These are phyloP conservation scores for Epiblema foenella DNA, from an alignment of 2,888 invertebrate genomes.

Conservation along the genomic window DNA sequence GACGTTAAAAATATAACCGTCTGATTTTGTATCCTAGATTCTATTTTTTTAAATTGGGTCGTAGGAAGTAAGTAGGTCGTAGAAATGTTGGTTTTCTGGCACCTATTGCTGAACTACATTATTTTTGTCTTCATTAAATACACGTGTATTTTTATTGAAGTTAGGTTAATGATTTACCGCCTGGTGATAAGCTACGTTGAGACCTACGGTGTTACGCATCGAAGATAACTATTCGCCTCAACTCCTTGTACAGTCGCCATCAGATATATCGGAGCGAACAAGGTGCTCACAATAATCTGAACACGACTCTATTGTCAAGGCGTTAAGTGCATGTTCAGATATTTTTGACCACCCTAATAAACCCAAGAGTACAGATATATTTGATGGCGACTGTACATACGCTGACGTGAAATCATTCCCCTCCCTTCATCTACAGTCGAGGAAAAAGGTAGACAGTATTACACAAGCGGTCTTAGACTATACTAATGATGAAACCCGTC, in stretches of 20 bases:
- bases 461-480: neutral
- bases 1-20: conserved; percentile 19
- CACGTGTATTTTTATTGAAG: neutral
- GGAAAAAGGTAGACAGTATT: conserved; percentile 1
- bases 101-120: neutral
- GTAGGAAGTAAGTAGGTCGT: conserved; percentile 11
- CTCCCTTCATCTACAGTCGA: neutral
- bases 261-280: too few relatives aligned
- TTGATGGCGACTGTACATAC: too few relatives aligned
- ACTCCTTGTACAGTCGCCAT: too few relatives aligned
- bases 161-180: too few relatives aligned
- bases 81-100: neutral
- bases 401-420: neutral
- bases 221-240: too few relatives aligned
- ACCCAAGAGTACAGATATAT: too few relatives aligned
- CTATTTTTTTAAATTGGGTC: conserved; percentile 23
- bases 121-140: neutral
- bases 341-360: too few relatives aligned
- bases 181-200: too few relatives aligned
- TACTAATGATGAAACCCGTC: neutral
- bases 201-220: too few relatives aligned
- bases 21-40: conserved; percentile 32
- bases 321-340: too few relatives aligned
- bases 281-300: too few relatives aligned
- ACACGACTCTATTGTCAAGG: too few relatives aligned